These are phyloP conservation scores for Venturia canescens DNA, from an alignment of 1,140 invertebrate species.

Conservation along the genomic window DNA sequence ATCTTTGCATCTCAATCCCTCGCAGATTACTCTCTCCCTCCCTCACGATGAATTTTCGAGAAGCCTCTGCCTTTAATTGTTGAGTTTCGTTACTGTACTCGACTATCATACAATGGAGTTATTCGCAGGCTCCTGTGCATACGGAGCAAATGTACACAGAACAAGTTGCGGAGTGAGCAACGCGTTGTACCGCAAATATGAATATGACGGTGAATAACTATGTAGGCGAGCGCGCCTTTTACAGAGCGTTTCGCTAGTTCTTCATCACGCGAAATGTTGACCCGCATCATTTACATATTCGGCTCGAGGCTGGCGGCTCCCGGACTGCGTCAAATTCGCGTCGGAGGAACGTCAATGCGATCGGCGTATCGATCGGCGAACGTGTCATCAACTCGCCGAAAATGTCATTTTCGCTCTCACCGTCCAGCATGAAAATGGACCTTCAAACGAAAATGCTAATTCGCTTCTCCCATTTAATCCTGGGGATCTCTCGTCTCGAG, in stretches of 20 bases:
- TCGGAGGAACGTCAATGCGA: no score
- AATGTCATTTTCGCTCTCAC: no score
- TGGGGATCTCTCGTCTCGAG: no score
- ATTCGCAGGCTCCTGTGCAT: background rate
- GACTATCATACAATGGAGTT: background rate
- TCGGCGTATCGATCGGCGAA: no score
- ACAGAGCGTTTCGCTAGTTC: conserved; percentile 14
- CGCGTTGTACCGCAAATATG: conserved; percentile 46
- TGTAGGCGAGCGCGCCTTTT: conserved; percentile 49
- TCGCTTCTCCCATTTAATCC: no score
- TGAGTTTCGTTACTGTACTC: background rate
- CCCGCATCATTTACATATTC: background rate
- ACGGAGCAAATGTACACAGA: background rate
- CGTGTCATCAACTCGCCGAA: no score
- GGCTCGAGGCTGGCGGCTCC: background rate
- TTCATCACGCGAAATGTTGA: background rate
- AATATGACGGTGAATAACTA: conserved; percentile 45
- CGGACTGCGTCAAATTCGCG: background rate
- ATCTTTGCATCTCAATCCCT: background rate
- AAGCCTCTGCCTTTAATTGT: no score
- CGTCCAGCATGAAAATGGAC: no score
- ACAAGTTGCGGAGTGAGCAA: conserved; percentile 26
- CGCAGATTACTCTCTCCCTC: no score
- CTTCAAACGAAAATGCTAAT: no score
- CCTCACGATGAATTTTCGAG: background rate